Percentiles rank a stretch among this genome's conserved stretches.
These are phyloP conservation scores for Typhlomys cinereus DNA, from an alignment of 2,113 vertebrate genomes.

Conservation along the genomic window DNA sequence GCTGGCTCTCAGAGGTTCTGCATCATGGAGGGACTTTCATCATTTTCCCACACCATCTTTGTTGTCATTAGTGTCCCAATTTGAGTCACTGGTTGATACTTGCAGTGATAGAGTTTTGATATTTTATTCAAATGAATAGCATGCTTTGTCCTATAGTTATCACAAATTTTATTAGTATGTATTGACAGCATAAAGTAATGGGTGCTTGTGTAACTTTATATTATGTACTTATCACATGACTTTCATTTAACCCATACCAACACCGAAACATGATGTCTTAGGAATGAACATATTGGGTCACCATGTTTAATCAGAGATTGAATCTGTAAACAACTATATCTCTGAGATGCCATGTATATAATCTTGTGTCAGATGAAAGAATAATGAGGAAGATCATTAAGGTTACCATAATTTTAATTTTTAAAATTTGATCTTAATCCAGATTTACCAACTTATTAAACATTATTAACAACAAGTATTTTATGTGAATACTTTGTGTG, in stretches of 20 bases:
- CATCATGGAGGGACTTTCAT: not conserved
- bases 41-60: not conserved
- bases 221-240: not conserved
- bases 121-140: not conserved
- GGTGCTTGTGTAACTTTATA: not conserved
- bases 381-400: not conserved
- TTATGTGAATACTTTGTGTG: not conserved
- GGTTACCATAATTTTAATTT: not conserved
- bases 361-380: not conserved
- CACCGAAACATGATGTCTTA: not conserved
- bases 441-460: not conserved
- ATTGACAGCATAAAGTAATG: not conserved
- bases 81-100: not conserved
- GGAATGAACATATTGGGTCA: not conserved
- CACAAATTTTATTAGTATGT: not conserved
- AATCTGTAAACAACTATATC: not conserved
- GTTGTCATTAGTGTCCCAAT: not conserved
- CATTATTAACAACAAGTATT: not conserved
- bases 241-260: not conserved
- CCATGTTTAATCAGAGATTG: not conserved
- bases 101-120: not conserved
- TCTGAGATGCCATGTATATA: not conserved
- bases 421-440: not conserved
- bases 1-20: not conserved
- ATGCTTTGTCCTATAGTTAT: not conserved